These are phyloP conservation scores for Malachius bipustulatus DNA, from an alignment of 2,888 invertebrate species.

Conservation along the genomic window DNA sequence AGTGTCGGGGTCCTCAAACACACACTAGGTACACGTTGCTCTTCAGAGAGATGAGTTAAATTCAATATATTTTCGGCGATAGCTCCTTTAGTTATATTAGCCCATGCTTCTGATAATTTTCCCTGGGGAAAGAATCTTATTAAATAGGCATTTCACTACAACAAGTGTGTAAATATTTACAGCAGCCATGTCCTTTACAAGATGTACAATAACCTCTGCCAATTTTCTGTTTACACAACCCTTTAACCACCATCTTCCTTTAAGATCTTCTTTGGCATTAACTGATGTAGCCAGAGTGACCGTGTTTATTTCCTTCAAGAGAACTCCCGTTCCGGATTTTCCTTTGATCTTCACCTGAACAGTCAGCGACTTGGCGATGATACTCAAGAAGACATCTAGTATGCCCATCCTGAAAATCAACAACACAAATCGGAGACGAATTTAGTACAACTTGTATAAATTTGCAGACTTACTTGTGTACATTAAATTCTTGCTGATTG, in stretches of 20 bases:
- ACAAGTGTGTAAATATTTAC: constrained; percentile 42
- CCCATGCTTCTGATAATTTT: constrained; percentile 76
- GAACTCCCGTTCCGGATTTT: constrained; percentile 40
- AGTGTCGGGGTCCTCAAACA: constrained; percentile 76
- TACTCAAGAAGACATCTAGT: constrained; percentile 79
- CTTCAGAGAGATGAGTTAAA: constrained; percentile 68
- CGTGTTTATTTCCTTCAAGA: constrained; percentile 41
- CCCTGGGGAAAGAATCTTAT: constrained; percentile 45
- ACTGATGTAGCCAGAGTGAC: constrained; percentile 48
- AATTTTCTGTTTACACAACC: constrained; percentile 75
- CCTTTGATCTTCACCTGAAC: constrained; percentile 77
- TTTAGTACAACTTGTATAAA: no score
- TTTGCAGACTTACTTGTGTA: constrained; percentile 41
- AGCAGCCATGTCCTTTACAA: constrained; percentile 85
- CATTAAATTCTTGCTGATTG: constrained; percentile 39
- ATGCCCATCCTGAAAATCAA: constrained; percentile 60
- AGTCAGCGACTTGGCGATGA: constrained; percentile 81
- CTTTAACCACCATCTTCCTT: constrained; percentile 70
- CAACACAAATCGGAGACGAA: no score
- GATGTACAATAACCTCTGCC: constrained; percentile 74
- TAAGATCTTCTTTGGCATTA: constrained; percentile 45
- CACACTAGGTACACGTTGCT: constrained; percentile 57
- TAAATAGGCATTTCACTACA: no score
- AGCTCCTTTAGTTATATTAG: constrained; percentile 73
- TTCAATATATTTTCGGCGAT: constrained; percentile 78